Evolutionary conservation across 2,888 invertebrate genomes (phyloP).

Genomic region (Baronia brevicornis): DNA sequence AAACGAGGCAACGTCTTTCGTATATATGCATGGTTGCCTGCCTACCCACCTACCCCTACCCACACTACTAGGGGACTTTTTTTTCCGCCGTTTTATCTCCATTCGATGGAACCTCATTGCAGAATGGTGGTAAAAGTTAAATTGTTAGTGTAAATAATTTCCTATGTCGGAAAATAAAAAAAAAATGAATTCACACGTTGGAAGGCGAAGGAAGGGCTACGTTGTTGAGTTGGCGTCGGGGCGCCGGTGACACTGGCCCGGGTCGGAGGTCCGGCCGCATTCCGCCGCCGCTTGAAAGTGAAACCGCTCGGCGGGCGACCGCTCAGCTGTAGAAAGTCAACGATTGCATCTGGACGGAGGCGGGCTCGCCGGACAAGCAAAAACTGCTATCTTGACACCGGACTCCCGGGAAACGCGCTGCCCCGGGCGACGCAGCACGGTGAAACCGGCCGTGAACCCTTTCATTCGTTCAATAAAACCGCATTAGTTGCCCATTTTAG

Average conservation of each 20-base stretch:
- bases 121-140: too few relatives aligned
- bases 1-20: too few relatives aligned
- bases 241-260: slow-evolving; percentile 31
- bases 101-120: too few relatives aligned
- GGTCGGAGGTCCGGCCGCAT: slow-evolving; percentile 74
- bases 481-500: slow-evolving; percentile 13
- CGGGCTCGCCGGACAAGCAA: slow-evolving; percentile 56
- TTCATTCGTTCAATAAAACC: slow-evolving; percentile 4
- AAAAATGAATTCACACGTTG: too few relatives aligned
- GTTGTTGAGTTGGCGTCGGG: slow-evolving; percentile 3
- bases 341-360: slow-evolving; percentile 53
- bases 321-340: slow-evolving; percentile 72
- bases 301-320: slow-evolving; percentile 56
- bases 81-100: too few relatives aligned
- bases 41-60: too few relatives aligned
- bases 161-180: too few relatives aligned
- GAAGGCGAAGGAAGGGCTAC: too few relatives aligned
- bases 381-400: slow-evolving; percentile 56
- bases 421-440: slow-evolving; percentile 47
- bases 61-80: too few relatives aligned
- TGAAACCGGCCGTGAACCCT: slow-evolving; percentile 14
- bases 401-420: slow-evolving; percentile 61
- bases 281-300: slow-evolving; percentile 70
- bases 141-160: too few relatives aligned
- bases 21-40: too few relatives aligned